Conservation (phyloP, 2,113 vertebrate species). For the Pelmatolapia mariae region DNA sequence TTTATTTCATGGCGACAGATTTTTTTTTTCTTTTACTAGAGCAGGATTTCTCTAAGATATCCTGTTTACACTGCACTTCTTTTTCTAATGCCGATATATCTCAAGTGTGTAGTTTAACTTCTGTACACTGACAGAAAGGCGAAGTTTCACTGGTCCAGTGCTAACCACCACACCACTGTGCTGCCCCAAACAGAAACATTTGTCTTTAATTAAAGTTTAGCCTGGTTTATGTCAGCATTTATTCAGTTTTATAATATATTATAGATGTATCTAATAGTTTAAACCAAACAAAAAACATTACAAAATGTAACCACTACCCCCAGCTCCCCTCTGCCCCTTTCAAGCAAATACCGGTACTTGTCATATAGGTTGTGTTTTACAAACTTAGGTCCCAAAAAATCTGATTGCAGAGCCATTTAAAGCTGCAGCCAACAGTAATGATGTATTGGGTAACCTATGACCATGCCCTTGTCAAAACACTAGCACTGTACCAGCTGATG, state of each 20-base stretch:
- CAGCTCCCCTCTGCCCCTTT: background rate
- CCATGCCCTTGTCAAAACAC: slow-evolving; percentile 63
- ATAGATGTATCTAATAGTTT: background rate
- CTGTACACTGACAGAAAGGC: background rate
- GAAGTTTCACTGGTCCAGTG: background rate
- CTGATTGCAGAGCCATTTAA: background rate
- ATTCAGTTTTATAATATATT: background rate
- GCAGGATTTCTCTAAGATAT: background rate
- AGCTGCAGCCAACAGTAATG: slow-evolving; percentile 6
- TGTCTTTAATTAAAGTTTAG: background rate
- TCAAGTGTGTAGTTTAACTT: background rate
- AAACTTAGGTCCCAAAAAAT: background rate
- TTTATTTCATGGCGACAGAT: background rate
- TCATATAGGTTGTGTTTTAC: background rate
- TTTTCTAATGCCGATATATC: background rate
- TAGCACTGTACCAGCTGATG: slow-evolving; percentile 35
- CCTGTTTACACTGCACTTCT: background rate
- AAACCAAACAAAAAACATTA: background rate
- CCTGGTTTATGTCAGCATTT: background rate
- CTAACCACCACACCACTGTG: background rate
- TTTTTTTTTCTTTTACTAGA: background rate
- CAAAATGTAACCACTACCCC: background rate
- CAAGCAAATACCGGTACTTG: background rate
- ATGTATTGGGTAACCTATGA: slow-evolving; percentile 20
- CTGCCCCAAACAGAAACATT: background rate